Evolutionary conservation across 2,797 vertebrate genomes (phyloP), one percentile per base, ranked within the genome.

Genomic region (Atherinosoma microstoma): DNA sequence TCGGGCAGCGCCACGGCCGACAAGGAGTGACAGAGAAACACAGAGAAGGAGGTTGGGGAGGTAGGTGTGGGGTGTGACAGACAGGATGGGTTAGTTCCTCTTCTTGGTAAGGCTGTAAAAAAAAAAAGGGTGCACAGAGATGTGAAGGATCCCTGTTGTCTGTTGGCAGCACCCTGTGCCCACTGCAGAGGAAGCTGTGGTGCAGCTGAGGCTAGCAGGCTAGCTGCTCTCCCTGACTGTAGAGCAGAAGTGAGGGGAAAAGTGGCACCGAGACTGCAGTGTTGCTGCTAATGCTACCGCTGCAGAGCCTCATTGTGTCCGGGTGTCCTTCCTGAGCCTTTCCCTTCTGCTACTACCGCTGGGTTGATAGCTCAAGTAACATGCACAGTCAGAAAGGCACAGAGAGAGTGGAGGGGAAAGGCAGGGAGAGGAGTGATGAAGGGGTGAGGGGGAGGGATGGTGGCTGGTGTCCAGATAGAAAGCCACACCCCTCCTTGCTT

Each of bases 401-500:
- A 70, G 79, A 68, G 83, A 84, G 78, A 56, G 58, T 70, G 80
- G 64, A 76, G 78, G 57, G 73, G 69, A 76, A 82, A 78, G 74
- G 73, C 58, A 72, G 67, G 76, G 80, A 82, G 80, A 79, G 76
- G 85, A 90, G 86, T 83, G 84, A 86, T 82, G 84, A 87, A 82
- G 80, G 79, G 87, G 87, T 88, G 76, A 85, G 79, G 86, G 83
- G 89, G 92, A 89, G 87, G 83, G 88, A 87, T 84, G 64, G 83
- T 94, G 93, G 92, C 93, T 91, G 74, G 73, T 59, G 77, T 93
- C 93, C 94, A 95, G 90, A 91, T 57, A 77, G 75, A 84, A 93
- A 83, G 83, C 91, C 93, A 94, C 94, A 86, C 94, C 93, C 73
- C 93, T 92, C 59, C 74, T 79, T 67, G 85, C 86, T 87, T 84